Base-by-base conservation (phyloP, 2,888 invertebrate species). In the Ariolimax columbianus region DNA sequence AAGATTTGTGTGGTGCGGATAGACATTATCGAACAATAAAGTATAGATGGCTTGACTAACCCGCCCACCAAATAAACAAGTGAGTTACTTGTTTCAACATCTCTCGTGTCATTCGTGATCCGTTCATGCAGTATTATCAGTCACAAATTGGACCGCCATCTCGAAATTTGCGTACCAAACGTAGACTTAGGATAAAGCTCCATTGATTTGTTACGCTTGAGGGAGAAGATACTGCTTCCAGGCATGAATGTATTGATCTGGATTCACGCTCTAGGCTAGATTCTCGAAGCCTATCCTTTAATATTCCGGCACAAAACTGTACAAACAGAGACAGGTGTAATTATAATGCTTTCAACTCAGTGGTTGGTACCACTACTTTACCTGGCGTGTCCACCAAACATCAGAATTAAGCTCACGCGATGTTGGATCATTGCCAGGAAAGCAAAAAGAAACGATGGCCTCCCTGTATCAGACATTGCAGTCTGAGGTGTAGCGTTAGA, bases 141-240 rank as follows among this genome's bases (percentile, higher is more conserved):
- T 19, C 23, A 70, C 70, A 38, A 70, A 36, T 70, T 70, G 26
- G 70, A 26, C 70, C 17, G 70, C 70, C 70, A 70, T 70, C 17
- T 70, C 40, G 38, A 70, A 70, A n/a, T 36, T 70, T 7, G 36
- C 38, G 11, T 9, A 63, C 26, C 4, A 23, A 70, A 40, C 23
- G 70, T 70, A 70, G 70, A 70, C 38, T 30, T 70, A 23, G 40
- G 70, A 6, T 36, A 70, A 40, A 38, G 7, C 40, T 17, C 23
- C 17, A 70, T 70, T 26, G 70, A 70, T 70, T 38, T 7, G 19
- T 38, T 23, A 26, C 40, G 38, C 70, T 70, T 70, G 38, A 70
- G 70, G 30, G 40, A 70, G 38, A 70, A 70, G 36, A 23, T 17
- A 38, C 36, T 30, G 70, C 38, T 36, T 30, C 38, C 0, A 38